Conservation (phyloP, 2,888 invertebrate species). For the Aphodius sticticus region DNA sequence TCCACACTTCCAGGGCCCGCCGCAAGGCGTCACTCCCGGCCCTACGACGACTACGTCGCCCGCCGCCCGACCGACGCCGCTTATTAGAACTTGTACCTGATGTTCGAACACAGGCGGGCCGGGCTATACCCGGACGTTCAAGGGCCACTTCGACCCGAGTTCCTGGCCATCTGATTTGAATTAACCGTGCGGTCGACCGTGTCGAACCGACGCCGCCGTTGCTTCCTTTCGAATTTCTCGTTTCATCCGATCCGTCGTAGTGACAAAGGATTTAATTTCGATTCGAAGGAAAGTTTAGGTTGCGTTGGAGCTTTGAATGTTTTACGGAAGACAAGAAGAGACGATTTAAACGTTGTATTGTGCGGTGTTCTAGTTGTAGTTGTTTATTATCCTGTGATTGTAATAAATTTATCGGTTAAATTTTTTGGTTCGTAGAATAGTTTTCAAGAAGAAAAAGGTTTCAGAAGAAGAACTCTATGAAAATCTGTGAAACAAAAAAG, state of each 20-base stretch:
- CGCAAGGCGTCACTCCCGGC: conserved; percentile 59
- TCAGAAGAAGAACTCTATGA: no score
- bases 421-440: no score
- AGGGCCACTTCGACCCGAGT: conserved; percentile 50
- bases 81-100: conserved; percentile 61
- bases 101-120: conserved; percentile 54
- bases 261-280: conserved; percentile 23
- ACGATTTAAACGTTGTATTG: no score
- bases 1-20: conserved; percentile 61
- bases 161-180: conserved; percentile 37
- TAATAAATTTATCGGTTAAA: no score
- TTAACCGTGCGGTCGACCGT: conserved; percentile 21
- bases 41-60: conserved; percentile 27
- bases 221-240: not conserved
- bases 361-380: no score
- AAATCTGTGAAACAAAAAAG: no score
- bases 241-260: not conserved
- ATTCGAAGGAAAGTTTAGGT: not conserved
- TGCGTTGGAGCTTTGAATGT: no score
- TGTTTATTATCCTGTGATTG: no score
- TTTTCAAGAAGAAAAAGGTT: no score
- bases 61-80: conserved; percentile 47
- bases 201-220: not conserved
- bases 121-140: conserved; percentile 48
- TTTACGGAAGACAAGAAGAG: no score